A percentile compares a stretch with the other conserved stretches of the same genome.
Conservation (phyloP, 2,888 invertebrate genomes). For the Drosophila diplacantha region DNA sequence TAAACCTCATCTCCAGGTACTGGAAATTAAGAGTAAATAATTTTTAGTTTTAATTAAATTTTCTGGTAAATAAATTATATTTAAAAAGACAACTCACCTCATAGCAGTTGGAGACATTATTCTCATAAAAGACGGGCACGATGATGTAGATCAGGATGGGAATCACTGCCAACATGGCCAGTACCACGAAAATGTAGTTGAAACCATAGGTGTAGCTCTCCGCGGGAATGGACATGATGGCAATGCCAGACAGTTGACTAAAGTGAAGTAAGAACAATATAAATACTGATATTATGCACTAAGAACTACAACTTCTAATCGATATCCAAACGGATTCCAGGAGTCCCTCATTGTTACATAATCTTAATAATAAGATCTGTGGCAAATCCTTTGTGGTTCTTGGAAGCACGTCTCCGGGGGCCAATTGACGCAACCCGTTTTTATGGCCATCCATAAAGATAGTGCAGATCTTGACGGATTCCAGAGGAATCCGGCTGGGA, state of each 20-base stretch:
- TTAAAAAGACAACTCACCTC: conserved; percentile 71
- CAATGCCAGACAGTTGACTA: conserved; percentile 80
- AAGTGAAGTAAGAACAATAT: background rate
- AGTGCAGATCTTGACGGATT: conserved; percentile 8
- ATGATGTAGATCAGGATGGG: conserved; percentile 75
- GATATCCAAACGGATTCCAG: background rate
- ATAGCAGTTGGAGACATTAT: conserved; percentile 79
- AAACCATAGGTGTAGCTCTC: conserved; percentile 79
- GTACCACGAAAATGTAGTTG: conserved; percentile 76
- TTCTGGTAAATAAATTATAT: background rate
- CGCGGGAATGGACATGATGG: conserved; percentile 79
- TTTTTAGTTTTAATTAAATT: no score
- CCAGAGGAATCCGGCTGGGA: conserved; percentile 17
- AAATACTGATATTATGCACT: background rate
- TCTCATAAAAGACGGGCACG: conserved; percentile 79
- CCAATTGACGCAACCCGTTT: conserved; percentile 24
- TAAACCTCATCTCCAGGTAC: conserved; percentile 76
- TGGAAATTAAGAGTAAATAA: conserved; percentile 27
- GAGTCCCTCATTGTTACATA: conserved; percentile 1
- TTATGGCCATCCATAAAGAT: conserved; percentile 18
- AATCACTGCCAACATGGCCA: conserved; percentile 76
- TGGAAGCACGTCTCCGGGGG: conserved; percentile 2
- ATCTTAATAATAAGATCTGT: background rate
- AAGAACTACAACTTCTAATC: no score
- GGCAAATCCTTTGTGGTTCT: conserved; percentile 3